Percentiles rank a stretch among this genome's conserved stretches.
Conservation (phyloP, 2,113 vertebrate species). For the Bos javanicus region DNA sequence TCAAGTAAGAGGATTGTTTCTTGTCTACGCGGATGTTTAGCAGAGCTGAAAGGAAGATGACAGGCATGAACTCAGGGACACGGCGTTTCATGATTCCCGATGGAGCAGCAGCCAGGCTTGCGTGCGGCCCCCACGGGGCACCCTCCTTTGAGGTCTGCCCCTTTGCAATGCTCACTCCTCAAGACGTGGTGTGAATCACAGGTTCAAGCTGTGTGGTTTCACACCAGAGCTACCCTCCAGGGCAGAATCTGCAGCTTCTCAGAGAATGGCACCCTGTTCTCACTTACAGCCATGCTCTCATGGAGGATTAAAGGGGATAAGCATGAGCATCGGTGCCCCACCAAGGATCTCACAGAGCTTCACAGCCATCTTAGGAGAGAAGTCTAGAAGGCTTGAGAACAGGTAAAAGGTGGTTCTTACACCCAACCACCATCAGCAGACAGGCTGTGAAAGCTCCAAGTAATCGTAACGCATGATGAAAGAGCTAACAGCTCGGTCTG, state of each 20-base stretch:
- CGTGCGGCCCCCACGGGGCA: not conserved
- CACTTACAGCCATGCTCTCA: not conserved
- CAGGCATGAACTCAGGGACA: rapidly evolving
- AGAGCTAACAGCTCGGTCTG: not conserved
- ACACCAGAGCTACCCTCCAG: not conserved
- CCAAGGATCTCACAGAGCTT: not conserved
- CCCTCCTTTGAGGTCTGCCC: too few species aligned
- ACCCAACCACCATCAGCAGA: not conserved
- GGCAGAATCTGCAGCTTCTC: not conserved
- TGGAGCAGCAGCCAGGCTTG: too few species aligned
- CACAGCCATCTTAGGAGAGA: not conserved
- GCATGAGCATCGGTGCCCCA: not conserved
- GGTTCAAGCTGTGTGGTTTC: too few species aligned
- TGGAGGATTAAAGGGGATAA: not conserved
- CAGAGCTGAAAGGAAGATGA: not conserved
- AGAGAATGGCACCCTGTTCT: not conserved
- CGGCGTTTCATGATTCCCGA: not conserved
- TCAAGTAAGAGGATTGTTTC: not conserved
- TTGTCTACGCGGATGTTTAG: not conserved
- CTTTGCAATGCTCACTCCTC: not conserved
- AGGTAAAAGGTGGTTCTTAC: not conserved
- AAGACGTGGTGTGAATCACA: not conserved
- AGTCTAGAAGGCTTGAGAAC: not conserved
- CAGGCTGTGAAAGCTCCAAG: not conserved
- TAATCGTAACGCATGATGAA: rapidly evolving